A percentile compares a stretch with the other conserved stretches of the same genome.
Evolutionary conservation across 2,797 vertebrate species (phyloP).

Genomic region (Rhadinocentrus ornatus): DNA sequence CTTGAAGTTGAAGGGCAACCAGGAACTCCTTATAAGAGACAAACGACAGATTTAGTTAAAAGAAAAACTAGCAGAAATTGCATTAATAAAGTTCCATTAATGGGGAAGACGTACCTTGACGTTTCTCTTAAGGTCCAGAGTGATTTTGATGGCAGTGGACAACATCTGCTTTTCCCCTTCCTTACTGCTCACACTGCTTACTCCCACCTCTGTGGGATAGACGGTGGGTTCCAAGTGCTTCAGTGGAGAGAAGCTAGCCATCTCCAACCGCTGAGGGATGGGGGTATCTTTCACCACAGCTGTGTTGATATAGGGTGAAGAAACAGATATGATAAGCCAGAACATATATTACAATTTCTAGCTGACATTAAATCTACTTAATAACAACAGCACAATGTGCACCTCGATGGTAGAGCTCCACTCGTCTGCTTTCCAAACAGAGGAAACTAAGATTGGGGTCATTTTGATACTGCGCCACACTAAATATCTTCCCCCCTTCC

Average conservation of each 20-base stretch:
- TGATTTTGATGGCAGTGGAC: constrained; percentile 90
- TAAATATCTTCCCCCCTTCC: constrained; percentile 90
- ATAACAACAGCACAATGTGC: background rate
- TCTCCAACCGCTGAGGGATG: constrained; percentile 83
- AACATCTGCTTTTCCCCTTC: constrained; percentile 86
- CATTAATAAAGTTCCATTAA: background rate
- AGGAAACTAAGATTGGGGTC: constrained; percentile 89
- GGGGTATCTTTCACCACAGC: constrained; percentile 85
- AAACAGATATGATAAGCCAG: background rate
- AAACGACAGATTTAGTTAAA: background rate
- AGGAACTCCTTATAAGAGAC: constrained; percentile 87
- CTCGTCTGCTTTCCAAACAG: constrained; percentile 88
- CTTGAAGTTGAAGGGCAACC: constrained; percentile 89
- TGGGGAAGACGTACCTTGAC: constrained; percentile 83
- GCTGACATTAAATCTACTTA: background rate
- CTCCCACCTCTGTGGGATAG: constrained; percentile 89
- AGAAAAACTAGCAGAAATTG: background rate
- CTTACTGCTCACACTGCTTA: constrained; percentile 83
- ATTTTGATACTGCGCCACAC: constrained; percentile 89
- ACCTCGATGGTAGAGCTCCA: constrained; percentile 91
- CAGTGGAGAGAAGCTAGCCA: constrained; percentile 85
- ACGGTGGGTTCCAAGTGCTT: constrained; percentile 87
- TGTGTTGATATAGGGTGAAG: constrained; percentile 49
- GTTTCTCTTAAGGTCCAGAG: constrained; percentile 88
- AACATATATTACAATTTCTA: background rate